These are phyloP conservation scores for Stictocephala bisonia DNA, from an alignment of 2,888 invertebrate species.

Conservation along the genomic window DNA sequence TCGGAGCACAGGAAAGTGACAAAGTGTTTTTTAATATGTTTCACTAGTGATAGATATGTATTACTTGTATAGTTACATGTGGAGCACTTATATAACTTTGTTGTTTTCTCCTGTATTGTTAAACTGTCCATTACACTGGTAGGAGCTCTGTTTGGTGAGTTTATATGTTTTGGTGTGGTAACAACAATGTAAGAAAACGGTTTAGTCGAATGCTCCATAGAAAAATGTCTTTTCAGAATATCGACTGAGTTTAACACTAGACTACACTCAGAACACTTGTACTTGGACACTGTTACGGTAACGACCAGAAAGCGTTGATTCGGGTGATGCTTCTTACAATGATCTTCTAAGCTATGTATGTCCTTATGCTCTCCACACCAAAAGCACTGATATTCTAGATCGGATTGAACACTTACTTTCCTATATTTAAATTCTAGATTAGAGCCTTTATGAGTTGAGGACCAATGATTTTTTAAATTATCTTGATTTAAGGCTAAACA, in stretches of 20 bases:
- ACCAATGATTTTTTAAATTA: conserved; percentile 14
- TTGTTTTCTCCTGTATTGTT: background rate
- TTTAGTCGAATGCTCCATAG: background rate
- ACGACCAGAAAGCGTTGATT: conserved; percentile 2
- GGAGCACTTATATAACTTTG: background rate
- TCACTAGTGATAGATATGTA: background rate
- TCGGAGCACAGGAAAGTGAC: conserved; percentile 4
- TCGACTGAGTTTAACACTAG: conserved; percentile 15
- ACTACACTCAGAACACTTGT: conserved; percentile 23
- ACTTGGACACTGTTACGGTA: background rate
- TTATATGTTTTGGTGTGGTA: background rate
- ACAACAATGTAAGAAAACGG: conserved; percentile 1
- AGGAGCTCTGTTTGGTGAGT: background rate
- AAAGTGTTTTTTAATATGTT: conserved; percentile 19
- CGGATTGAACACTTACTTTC: background rate
- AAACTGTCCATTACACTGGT: background rate
- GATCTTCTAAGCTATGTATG: background rate
- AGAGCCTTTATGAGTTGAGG: background rate
- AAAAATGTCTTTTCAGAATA: conserved; percentile 21
- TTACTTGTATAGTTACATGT: background rate
- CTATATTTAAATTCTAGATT: background rate
- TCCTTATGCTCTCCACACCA: conserved; percentile 4
- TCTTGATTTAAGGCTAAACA: background rate
- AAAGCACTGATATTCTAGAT: conserved; percentile 23
- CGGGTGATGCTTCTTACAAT: background rate